Conservation (phyloP, 2,797 vertebrate genomes). For the Hylomyscus alleni region DNA sequence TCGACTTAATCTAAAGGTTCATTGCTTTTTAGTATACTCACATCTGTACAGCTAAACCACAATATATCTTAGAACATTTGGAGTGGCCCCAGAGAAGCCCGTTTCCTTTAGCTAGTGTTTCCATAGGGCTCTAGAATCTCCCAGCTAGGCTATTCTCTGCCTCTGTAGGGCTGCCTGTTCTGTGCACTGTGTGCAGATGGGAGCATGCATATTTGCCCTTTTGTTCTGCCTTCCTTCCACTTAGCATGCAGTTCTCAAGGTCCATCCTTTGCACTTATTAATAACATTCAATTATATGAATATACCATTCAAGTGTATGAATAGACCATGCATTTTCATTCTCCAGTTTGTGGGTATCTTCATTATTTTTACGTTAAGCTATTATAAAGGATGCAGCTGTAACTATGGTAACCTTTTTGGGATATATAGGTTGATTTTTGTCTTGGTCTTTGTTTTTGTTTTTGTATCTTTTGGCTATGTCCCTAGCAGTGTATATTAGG, state of each 20-base stretch:
- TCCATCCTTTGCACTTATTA: constrained; percentile 30
- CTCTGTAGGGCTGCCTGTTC: constrained; percentile 1
- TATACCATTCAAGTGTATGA: background rate
- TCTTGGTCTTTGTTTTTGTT: background rate
- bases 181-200: background rate
- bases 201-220: background rate
- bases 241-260: constrained; percentile 26
- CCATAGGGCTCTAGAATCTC: background rate
- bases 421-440: background rate
- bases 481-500: background rate
- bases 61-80: background rate
- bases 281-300: background rate
- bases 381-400: background rate
- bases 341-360: background rate
- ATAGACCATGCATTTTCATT: background rate
- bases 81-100: background rate
- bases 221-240: constrained; percentile 5
- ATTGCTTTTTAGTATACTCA: background rate
- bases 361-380: background rate
- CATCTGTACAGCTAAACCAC: background rate
- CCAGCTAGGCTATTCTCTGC: background rate
- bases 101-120: background rate
- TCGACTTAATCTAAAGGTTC: background rate
- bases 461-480: background rate
- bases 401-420: background rate